These are phyloP conservation scores for Bombus soroeensis DNA, from an alignment of 1,140 invertebrate species.

Conservation along the genomic window DNA sequence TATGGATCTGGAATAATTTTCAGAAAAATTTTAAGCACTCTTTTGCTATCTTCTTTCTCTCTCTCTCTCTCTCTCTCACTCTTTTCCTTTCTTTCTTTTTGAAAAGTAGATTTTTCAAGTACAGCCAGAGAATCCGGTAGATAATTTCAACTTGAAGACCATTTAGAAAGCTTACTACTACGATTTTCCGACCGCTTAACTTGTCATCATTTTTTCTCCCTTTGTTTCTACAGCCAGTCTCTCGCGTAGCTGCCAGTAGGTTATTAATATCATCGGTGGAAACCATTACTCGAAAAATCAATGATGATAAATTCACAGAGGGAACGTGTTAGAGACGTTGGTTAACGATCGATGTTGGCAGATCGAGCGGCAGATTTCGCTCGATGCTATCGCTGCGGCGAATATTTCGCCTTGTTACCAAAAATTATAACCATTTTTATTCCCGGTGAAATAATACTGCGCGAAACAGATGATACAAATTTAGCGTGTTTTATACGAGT, in stretches of 20 bases:
- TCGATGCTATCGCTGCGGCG: neutral
- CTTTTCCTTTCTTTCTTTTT: too few species aligned
- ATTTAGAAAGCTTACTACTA: constrained; percentile 15
- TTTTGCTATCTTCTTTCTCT: neutral
- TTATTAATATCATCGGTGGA: neutral
- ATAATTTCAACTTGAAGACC: constrained; percentile 35
- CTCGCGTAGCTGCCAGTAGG: too few species aligned
- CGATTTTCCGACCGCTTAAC: constrained; percentile 33
- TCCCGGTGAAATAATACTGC: neutral
- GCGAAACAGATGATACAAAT: constrained; percentile 3
- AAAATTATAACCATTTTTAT: constrained; percentile 30
- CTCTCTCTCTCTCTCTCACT: neutral
- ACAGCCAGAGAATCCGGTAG: neutral
- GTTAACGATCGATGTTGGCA: neutral
- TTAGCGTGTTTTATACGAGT: constrained; percentile 20
- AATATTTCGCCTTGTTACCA: neutral
- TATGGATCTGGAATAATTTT: neutral
- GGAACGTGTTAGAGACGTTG: neutral
- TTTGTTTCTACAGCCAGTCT: neutral
- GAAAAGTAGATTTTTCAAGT: constrained; percentile 9
- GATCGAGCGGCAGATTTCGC: neutral
- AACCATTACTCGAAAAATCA: neutral
- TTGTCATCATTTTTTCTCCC: neutral
- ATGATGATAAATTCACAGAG: neutral
- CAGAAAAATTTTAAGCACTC: neutral